These are phyloP conservation scores for Eristalis pertinax DNA, from an alignment of 2,888 invertebrate species.

Conservation along the genomic window DNA sequence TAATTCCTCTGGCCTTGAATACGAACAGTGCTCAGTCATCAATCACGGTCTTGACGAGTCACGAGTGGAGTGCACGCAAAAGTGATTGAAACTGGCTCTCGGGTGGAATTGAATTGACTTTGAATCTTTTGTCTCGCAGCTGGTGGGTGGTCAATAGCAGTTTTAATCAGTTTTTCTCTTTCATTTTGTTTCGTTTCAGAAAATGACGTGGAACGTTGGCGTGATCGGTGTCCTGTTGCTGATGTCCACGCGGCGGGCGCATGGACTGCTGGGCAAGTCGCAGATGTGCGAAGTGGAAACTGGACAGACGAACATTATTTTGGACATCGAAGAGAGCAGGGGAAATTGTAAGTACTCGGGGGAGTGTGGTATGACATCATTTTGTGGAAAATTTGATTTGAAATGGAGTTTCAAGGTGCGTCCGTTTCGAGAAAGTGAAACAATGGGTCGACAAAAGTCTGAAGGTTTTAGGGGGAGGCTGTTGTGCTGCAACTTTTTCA, in stretches of 20 bases:
- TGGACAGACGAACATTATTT: conserved; percentile 93
- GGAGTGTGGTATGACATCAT: not conserved
- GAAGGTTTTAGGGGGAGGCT: too few species aligned
- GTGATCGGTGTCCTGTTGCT: conserved; percentile 73
- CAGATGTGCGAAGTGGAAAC: conserved; percentile 91
- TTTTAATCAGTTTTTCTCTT: conserved; percentile 12
- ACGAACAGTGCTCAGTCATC: conserved; percentile 27
- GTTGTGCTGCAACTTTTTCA: too few species aligned
- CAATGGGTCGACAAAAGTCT: too few species aligned
- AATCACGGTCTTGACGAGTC: conserved; percentile 34
- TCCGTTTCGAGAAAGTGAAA: too few species aligned
- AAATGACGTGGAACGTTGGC: conserved; percentile 64
- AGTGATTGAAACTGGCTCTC: conserved; percentile 37
- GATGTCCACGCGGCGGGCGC: conserved; percentile 74
- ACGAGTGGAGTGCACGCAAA: conserved; percentile 46
- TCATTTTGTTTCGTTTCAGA: conserved; percentile 42
- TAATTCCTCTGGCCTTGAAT: conserved; percentile 43
- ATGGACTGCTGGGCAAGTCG: conserved; percentile 79
- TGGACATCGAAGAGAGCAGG: conserved; percentile 94
- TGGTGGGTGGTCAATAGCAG: conserved; percentile 51
- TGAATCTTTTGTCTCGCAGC: not conserved
- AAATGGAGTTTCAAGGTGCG: not conserved
- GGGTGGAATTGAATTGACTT: conserved; percentile 25
- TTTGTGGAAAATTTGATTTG: not conserved
- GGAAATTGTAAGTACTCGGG: conserved; percentile 88